Evolutionary conservation across 35 echinoderm and acorn worm genomes (phyloP).

Genomic region (Heliocidaris erythrogramma): DNA sequence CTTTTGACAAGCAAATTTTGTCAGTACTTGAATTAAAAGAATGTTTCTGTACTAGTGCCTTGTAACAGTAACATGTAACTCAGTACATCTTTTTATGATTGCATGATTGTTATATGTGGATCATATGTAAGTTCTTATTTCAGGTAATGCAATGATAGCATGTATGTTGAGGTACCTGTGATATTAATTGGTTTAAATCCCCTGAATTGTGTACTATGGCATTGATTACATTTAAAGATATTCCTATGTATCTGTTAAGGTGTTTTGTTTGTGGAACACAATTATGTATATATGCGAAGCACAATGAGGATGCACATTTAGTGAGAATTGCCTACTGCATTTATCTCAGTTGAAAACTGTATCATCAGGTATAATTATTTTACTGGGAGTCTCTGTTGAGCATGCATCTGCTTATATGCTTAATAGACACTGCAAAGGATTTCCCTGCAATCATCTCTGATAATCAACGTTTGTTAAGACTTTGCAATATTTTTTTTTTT

Average conservation of each 20-base stretch:
- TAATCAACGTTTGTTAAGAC: too few relatives aligned
- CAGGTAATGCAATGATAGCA: neutral
- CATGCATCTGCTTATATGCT: too few relatives aligned
- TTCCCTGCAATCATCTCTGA: too few relatives aligned
- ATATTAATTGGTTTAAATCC: neutral
- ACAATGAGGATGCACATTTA: neutral
- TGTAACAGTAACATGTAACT: neutral
- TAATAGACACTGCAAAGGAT: too few relatives aligned
- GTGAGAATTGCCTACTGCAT: too few relatives aligned
- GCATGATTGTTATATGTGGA: neutral
- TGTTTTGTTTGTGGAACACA: neutral
- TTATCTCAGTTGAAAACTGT: too few relatives aligned
- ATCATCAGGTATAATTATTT: too few relatives aligned
- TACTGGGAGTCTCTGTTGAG: too few relatives aligned
- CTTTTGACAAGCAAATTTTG: neutral
- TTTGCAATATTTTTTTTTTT: too few relatives aligned
- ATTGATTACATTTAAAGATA: neutral
- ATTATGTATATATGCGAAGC: neutral
- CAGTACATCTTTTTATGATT: neutral
- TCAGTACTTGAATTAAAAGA: neutral
- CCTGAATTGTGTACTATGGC: neutral
- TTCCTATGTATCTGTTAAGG: neutral
- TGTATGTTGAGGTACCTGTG: neutral
- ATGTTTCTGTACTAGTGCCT: neutral
- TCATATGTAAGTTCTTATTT: neutral